phyloP scores from a whole-genome alignment of 2,888 invertebrate species.

The Coenonympha arcania region DNA sequence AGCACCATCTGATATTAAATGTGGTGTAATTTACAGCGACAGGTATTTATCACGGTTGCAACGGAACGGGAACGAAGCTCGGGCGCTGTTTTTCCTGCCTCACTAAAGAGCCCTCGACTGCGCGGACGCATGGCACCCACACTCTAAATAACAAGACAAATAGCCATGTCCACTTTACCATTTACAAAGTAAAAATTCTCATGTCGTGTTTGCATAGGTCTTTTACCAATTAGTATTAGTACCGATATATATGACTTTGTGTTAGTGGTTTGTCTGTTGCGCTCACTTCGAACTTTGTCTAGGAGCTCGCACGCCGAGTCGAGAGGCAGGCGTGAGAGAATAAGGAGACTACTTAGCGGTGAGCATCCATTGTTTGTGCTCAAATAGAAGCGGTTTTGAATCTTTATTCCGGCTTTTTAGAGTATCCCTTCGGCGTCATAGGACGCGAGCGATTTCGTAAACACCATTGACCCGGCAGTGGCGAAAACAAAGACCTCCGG shows the following conservation, averaged over 20 bases:
- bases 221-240: constrained; percentile 73
- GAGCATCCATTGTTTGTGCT: constrained; percentile 53
- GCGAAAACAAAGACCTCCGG: constrained; percentile 34
- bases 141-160: constrained; percentile 71
- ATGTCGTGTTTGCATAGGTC: constrained; percentile 71
- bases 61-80: constrained; percentile 2
- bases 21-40: constrained; percentile 5
- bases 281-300: constrained; percentile 50
- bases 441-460: constrained; percentile 18
- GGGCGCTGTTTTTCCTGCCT: constrained; percentile 39
- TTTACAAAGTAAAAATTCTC: constrained; percentile 71
- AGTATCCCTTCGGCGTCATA: constrained; percentile 27
- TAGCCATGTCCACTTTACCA: constrained; percentile 71
- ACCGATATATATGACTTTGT: constrained; percentile 62
- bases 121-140: constrained; percentile 66
- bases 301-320: constrained; percentile 42
- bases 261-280: constrained; percentile 52
- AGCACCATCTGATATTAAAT: background rate
- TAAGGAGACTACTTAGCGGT: constrained; percentile 46
- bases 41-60: constrained; percentile 10
- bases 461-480: constrained; percentile 22
- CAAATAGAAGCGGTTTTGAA: constrained; percentile 44
- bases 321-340: constrained; percentile 48
- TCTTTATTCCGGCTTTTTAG: constrained; percentile 39
- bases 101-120: constrained; percentile 48